Evolutionary conservation across 2,797 vertebrate genomes (phyloP).

Genomic region (Coendou prehensilis): DNA sequence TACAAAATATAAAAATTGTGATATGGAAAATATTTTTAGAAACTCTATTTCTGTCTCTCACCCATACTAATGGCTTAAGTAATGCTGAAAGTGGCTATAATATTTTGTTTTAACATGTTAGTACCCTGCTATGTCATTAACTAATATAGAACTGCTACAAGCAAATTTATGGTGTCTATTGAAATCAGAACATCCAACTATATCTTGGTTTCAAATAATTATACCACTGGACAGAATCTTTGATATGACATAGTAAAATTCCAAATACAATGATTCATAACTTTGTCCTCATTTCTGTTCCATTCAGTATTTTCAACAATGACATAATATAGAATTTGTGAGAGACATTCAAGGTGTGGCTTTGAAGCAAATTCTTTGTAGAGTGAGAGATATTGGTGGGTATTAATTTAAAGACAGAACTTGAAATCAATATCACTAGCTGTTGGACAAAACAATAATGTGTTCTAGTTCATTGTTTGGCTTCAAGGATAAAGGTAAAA

Average conservation of each 20-base stretch:
- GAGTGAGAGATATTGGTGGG: not conserved
- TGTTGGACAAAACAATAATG: not conserved
- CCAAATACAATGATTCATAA: not conserved
- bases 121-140: not conserved
- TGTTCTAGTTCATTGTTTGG: too few species aligned
- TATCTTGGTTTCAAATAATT: not conserved
- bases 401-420: slow-evolving; percentile 1
- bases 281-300: not conserved
- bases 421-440: not conserved
- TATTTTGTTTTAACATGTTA: not conserved
- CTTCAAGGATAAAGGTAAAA: not conserved
- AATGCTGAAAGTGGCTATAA: not conserved
- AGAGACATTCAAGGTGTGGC: not conserved
- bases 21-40: not conserved
- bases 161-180: not conserved
- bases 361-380: not conserved
- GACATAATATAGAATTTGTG: not conserved
- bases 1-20: not conserved
- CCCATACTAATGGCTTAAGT: not conserved
- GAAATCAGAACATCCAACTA: not conserved
- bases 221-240: not conserved
- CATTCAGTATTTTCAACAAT: not conserved
- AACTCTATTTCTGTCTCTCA: not conserved
- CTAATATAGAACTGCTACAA: not conserved
- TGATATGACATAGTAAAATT: not conserved